phyloP scores from a whole-genome alignment of 1,140 invertebrate species.

The Tyrophagus putrescentiae region DNA sequence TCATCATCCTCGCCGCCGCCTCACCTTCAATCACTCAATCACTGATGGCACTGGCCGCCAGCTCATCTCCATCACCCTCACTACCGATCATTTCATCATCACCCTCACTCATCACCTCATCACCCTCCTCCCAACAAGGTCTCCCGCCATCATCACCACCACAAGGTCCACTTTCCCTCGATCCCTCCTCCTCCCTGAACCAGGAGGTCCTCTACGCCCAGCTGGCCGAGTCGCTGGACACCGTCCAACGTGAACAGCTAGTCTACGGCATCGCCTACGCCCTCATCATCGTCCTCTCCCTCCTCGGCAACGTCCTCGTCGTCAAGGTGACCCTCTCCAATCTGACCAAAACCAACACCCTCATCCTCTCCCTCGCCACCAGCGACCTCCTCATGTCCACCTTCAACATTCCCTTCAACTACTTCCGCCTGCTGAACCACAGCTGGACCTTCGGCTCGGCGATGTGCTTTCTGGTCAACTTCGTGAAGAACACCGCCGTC shows the following conservation, averaged over 20 bases:
- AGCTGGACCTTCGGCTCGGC: slow-evolving; percentile 38
- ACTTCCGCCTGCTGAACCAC: slow-evolving; percentile 29
- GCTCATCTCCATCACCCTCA: too few species aligned
- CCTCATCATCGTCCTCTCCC: slow-evolving; percentile 4
- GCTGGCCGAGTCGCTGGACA: too few species aligned
- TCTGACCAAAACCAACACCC: slow-evolving; percentile 64
- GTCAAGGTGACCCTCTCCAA: background rate
- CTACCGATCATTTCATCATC: too few species aligned
- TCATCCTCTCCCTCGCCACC: slow-evolving; percentile 66
- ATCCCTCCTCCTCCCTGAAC: too few species aligned
- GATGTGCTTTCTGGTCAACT: slow-evolving; percentile 38
- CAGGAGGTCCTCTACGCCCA: too few species aligned
- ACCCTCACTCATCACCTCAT: too few species aligned
- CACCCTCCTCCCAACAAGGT: too few species aligned
- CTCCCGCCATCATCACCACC: too few species aligned
- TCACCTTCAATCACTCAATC: too few species aligned
- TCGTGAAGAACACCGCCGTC: slow-evolving; percentile 31
- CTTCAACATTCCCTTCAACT: slow-evolving; percentile 60
- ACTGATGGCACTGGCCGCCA: too few species aligned
- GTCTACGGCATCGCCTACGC: background rate
- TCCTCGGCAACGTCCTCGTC: slow-evolving; percentile 11
- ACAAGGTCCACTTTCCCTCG: too few species aligned
- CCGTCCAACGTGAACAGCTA: background rate
- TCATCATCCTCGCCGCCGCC: too few species aligned
- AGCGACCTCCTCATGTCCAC: slow-evolving; percentile 68